Base-by-base conservation (phyloP, 1,140 invertebrate genomes). In the Rhyzopertha dominica region DNA sequence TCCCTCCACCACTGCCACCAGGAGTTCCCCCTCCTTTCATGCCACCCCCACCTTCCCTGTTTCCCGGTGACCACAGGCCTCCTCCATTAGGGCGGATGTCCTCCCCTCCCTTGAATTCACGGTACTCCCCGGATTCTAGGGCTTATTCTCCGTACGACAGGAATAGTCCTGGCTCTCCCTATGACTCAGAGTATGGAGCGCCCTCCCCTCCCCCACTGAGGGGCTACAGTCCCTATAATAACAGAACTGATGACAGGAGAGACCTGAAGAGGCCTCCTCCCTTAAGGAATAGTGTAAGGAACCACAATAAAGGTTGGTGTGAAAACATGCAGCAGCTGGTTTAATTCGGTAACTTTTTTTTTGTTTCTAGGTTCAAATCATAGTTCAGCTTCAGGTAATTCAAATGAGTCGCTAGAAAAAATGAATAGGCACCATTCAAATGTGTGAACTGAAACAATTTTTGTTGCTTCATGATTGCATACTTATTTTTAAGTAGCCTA, bases 41-140 rank as follows among this genome's bases (percentile, higher is more conserved):
- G 37, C 67, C 67, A 36, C 66, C 64, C 1, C 67, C 66, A 2
- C 61, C 61, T 24, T 58, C 63, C 9, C 51, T 69, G 36, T 76
- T 70, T 48, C 76, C 77, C 13, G 73, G 73, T 8, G 74, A 77
- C 36, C 74, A 76, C 47, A 65, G 80, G 34, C 78, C 78, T 12
- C 75, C 79, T 18, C 79, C 80, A 8, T 52, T 82, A 16, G 79
- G 78, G 4, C 68, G 80, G 37, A 68, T 81, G 60, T 79, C 79
- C 4, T 81, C 80, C 3, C 78, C 78, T 5, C 61, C 59, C 4
- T 29, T 59, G 10, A 56, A 58, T 39, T 54, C 57, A 8, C 50
- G 63, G 19, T 67, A 62, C 44, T 58, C 58, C 2, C 63, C 63
- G 0, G 59, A 60, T 43, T 56, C 58, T 2, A 51, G 58, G 7